These are phyloP conservation scores for Onthophagus sagittarius DNA, from an alignment of 2,888 invertebrate genomes.

Conservation along the genomic window DNA sequence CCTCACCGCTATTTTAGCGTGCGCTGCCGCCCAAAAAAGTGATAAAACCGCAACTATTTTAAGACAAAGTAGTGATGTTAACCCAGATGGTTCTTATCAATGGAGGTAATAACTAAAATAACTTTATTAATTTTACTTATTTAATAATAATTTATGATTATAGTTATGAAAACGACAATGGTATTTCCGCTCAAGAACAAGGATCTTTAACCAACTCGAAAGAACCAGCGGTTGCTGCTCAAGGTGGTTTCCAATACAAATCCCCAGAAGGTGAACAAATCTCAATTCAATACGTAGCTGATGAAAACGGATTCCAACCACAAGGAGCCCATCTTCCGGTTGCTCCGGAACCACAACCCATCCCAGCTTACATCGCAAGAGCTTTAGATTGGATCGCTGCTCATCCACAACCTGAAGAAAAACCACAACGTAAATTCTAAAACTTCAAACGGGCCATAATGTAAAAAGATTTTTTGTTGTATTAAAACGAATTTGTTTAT, in stretches of 20 bases:
- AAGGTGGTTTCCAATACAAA: conserved; percentile 55
- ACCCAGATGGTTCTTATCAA: conserved; percentile 23
- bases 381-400: conserved; percentile 64
- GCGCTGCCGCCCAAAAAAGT: conserved; percentile 8
- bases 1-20: conserved; percentile 15
- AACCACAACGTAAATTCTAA: conserved; percentile 12
- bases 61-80: conserved; percentile 21
- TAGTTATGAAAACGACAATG: conserved; percentile 61
- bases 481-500: neutral
- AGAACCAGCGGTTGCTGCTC: conserved; percentile 49
- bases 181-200: conserved; percentile 58
- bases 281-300: conserved; percentile 59
- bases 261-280: conserved; percentile 62
- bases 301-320: conserved; percentile 68
- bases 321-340: conserved; percentile 48
- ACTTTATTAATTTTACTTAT: too few relatives aligned
- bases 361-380: conserved; percentile 65
- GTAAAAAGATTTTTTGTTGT: neutral
- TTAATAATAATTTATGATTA: neutral
- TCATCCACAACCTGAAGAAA: conserved; percentile 47
- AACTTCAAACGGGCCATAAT: neutral
- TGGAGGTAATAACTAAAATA: conserved; percentile 17
- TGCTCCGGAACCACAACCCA: conserved; percentile 54
- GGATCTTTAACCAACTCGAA: conserved; percentile 53
- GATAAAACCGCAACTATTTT: conserved; percentile 16